A percentile compares a stretch with the other conserved stretches of the same genome.
Evolutionary conservation across 2,113 vertebrate genomes (phyloP).

Genomic region (Megaceryle torquata): DNA sequence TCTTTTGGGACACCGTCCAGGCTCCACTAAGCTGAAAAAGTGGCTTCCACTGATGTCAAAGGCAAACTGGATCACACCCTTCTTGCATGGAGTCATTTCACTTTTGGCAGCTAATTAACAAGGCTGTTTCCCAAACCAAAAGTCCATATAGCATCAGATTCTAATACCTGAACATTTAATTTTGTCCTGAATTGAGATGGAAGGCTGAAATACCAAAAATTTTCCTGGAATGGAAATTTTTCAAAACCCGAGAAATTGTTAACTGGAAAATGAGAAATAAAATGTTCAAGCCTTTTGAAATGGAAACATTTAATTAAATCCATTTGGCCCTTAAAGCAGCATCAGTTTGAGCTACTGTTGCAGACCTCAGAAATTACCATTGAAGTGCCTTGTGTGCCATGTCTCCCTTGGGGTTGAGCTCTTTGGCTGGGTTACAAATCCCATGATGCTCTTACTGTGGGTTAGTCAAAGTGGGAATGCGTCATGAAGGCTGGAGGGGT

Average conservation of each 20-base stretch:
- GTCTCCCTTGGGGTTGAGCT: not conserved
- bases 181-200: not conserved
- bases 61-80: not conserved
- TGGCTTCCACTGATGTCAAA: not conserved
- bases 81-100: not conserved
- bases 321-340: slow-evolving; percentile 41
- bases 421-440: slow-evolving; percentile 47
- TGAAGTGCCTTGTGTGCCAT: not conserved
- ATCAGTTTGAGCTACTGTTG: slow-evolving; percentile 49
- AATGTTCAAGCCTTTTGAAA: slow-evolving; percentile 44
- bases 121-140: not conserved
- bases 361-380: slow-evolving; percentile 40
- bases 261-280: slow-evolving; percentile 24
- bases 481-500: slow-evolving; percentile 48
- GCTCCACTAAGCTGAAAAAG: not conserved
- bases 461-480: slow-evolving; percentile 44
- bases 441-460: slow-evolving; percentile 45
- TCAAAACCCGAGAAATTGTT: not conserved
- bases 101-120: not conserved
- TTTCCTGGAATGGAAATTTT: slow-evolving; percentile 14
- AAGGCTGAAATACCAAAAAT: slow-evolving; percentile 2
- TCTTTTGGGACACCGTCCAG: not conserved
- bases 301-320: slow-evolving; percentile 66
- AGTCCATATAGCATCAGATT: not conserved
- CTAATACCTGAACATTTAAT: not conserved